A percentile compares a stretch with the other conserved stretches of the same genome.
Evolutionary conservation across 2,797 vertebrate genomes (phyloP).

Genomic region (Clarias pachynema): DNA sequence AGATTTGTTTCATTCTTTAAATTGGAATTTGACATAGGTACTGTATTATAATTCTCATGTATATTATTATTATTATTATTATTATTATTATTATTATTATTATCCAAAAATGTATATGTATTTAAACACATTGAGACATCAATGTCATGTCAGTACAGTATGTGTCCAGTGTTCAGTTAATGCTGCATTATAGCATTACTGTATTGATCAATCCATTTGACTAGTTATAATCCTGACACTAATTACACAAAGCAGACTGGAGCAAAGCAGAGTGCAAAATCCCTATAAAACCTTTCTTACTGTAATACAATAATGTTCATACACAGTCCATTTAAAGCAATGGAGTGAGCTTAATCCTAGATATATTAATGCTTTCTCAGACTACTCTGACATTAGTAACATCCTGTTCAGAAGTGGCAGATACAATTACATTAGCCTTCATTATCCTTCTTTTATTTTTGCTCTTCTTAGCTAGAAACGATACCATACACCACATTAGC

Average conservation of each 20-base stretch:
- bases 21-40: not conserved
- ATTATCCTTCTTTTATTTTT: slow-evolving; percentile 19
- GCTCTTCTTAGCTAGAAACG: not conserved
- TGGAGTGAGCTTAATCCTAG: slow-evolving; percentile 27
- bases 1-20: not conserved
- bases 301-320: slow-evolving; percentile 48
- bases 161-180: slow-evolving; percentile 43
- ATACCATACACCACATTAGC: not conserved
- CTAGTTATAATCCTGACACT: slow-evolving; percentile 31
- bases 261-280: slow-evolving; percentile 30
- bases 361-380: slow-evolving; percentile 37
- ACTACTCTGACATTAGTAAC: slow-evolving; percentile 43
- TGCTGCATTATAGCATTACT: slow-evolving; percentile 71
- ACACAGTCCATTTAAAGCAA: slow-evolving; percentile 40
- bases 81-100: not conserved
- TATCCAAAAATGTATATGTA: not conserved
- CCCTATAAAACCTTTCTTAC: slow-evolving; percentile 34
- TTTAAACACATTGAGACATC: not conserved
- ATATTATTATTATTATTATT: slow-evolving; percentile 8
- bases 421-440: slow-evolving; percentile 28
- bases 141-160: slow-evolving; percentile 4
- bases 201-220: slow-evolving; percentile 63
- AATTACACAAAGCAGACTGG: slow-evolving; percentile 38
- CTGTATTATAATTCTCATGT: not conserved
- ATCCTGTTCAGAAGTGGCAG: slow-evolving; percentile 32